Conservation (phyloP, 1,140 invertebrate genomes). For the Triops cancriformis region DNA sequence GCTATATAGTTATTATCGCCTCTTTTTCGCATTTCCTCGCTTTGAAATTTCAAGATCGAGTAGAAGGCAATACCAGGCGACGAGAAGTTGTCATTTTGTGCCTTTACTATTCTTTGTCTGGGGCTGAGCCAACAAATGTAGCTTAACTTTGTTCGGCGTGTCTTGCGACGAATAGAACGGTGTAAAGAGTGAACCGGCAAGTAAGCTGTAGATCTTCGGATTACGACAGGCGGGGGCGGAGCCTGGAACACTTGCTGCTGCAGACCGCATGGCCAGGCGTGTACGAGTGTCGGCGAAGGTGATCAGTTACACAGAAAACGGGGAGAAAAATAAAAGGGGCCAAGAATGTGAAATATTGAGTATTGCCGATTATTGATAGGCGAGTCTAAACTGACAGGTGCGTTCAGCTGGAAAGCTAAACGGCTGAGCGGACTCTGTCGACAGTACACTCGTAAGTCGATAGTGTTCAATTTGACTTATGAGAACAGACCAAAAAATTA, state of each 20-base stretch:
- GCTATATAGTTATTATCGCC: too few species aligned
- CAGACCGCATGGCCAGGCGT: too few species aligned
- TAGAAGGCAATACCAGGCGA: too few species aligned
- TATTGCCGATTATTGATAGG: not conserved
- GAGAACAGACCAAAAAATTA: not conserved
- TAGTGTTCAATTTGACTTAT: not conserved
- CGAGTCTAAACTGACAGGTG: not conserved
- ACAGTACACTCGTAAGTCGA: not conserved
- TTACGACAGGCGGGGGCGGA: not conserved
- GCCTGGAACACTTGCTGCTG: too few species aligned
- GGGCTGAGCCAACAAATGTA: too few species aligned
- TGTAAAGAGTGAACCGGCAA: not conserved
- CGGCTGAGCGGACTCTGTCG: not conserved
- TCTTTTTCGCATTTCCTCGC: too few species aligned
- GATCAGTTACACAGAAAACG: not conserved
- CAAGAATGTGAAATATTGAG: not conserved
- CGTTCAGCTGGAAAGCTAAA: constrained; percentile 1
- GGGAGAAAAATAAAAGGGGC: not conserved
- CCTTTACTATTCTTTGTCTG: too few species aligned
- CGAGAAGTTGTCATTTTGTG: too few species aligned
- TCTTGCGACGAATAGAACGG: not conserved
- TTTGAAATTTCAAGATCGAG: too few species aligned
- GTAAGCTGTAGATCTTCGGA: not conserved
- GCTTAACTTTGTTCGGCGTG: too few species aligned
- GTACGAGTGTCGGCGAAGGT: not conserved